Base-by-base conservation (phyloP, 2,888 invertebrate genomes). In the Acleris laterana region DNA sequence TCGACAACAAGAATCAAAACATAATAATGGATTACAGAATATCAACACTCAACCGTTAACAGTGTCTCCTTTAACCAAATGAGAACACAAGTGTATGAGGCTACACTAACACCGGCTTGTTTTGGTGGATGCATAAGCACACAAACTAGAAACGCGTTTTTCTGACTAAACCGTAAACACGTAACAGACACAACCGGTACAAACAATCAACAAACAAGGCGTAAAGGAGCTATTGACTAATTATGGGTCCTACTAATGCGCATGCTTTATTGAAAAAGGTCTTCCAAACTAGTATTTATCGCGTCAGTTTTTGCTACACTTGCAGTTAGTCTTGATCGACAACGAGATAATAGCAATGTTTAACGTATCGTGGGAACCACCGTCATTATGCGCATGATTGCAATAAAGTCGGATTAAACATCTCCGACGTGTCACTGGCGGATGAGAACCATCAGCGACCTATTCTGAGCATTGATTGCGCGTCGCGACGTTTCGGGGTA, bases 251-350 rank as follows among this genome's bases (percentile, higher is more conserved):
- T 62, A 66, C 52, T 62, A 46, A 63, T 59, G 50, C 38, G 50
- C 38, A 48, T 38, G 28, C 46, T 56, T 55, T 60, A 56, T 56
- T 62, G 51, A 51, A 66, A 56, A 66, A 56, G 48, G 57, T 52
- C 63, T 59, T n/a, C 51, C 62, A 57, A 66, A 62, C 61, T 62
- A 53, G 66, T 66, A 66, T 22, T 65, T 61, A 62, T 48, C 61
- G 57, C 66, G 46, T 50, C 28, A 62, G 57, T 66, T 62, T 66
- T 66, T 66, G 48, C 48, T 52, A 38, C 32, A 22, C 44, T 56
- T 62, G 66, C 51, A 66, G 66, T 66, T 62, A 57, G 46, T 61
- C 58, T 32, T 25, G 65, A 46, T 65, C 57, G 57, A 61, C 66
- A 52, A 57, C 62, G 50, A 57, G 66, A 62, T 66, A 66, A 65